These are phyloP conservation scores for Garrulus glandarius DNA, from an alignment of 2,797 vertebrate genomes.

Conservation along the genomic window DNA sequence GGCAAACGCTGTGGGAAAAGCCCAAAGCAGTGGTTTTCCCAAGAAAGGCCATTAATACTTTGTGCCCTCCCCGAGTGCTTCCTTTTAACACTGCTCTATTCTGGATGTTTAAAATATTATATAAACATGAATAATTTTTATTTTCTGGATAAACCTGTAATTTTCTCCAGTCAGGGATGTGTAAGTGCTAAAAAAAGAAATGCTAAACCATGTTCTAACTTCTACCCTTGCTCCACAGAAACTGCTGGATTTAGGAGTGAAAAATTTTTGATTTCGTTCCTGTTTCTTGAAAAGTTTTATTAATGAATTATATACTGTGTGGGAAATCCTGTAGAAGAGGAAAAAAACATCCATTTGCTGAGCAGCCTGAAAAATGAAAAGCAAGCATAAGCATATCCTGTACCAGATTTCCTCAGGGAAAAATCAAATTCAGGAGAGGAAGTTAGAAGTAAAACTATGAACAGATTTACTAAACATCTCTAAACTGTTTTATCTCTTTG, in stretches of 20 bases:
- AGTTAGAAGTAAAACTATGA: slow-evolving; percentile 14
- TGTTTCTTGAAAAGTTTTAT: background rate
- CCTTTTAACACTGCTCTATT: background rate
- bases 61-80: background rate
- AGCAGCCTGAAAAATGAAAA: slow-evolving; percentile 19
- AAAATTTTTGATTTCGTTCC: background rate
- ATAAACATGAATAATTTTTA: background rate
- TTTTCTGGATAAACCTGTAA: background rate
- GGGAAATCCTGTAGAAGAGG: background rate
- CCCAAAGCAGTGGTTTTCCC: background rate
- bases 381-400: background rate
- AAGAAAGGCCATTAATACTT: background rate
- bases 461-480: background rate
- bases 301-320: background rate
- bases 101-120: background rate
- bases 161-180: background rate
- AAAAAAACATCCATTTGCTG: background rate
- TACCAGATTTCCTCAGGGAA: slow-evolving; percentile 27
- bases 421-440: background rate
- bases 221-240: background rate
- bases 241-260: background rate
- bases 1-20: slow-evolving; percentile 9
- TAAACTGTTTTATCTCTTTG: background rate
- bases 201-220: background rate
- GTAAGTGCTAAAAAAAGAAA: background rate